Evolutionary conservation across 2,888 invertebrate species (phyloP).

Genomic region (Rhamphomyia laevipes): DNA sequence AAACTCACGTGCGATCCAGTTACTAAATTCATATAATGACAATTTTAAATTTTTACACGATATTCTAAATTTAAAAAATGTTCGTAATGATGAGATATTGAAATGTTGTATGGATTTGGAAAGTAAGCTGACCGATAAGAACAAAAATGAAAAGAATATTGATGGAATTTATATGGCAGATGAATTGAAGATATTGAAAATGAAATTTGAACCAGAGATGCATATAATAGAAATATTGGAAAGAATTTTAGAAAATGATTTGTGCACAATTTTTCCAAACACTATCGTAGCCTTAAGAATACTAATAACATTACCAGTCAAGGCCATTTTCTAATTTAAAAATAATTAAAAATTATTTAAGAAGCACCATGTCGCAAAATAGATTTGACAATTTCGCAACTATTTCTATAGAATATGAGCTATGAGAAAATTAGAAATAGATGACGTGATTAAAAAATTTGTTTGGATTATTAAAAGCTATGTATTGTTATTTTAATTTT

Average conservation of each 20-base stretch:
- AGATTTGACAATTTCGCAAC: not conserved
- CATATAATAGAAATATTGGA: not conserved
- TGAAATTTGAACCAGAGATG: not conserved
- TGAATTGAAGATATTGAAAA: not conserved
- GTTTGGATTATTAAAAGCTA: no score
- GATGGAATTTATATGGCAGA: no score
- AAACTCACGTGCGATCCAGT: not conserved
- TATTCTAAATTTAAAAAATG: no score
- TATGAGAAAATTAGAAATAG: not conserved
- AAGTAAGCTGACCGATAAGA: no score
- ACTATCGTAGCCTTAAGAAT: not conserved
- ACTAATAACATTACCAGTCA: not conserved
- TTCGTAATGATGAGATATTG: no score
- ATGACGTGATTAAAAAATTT: not conserved
- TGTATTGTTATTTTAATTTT: no score
- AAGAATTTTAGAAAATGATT: not conserved
- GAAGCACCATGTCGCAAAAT: not conserved
- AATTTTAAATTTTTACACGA: not conserved
- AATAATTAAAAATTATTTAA: not conserved
- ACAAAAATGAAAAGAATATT: no score
- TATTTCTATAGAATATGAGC: not conserved
- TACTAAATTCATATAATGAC: not conserved
- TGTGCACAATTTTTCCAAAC: not conserved
- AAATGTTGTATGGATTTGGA: no score
- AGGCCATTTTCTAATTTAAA: not conserved